A percentile compares a stretch with the other conserved stretches of the same genome.
Evolutionary conservation across 2,113 vertebrate genomes (phyloP).

Genomic region (Nicator chloris): DNA sequence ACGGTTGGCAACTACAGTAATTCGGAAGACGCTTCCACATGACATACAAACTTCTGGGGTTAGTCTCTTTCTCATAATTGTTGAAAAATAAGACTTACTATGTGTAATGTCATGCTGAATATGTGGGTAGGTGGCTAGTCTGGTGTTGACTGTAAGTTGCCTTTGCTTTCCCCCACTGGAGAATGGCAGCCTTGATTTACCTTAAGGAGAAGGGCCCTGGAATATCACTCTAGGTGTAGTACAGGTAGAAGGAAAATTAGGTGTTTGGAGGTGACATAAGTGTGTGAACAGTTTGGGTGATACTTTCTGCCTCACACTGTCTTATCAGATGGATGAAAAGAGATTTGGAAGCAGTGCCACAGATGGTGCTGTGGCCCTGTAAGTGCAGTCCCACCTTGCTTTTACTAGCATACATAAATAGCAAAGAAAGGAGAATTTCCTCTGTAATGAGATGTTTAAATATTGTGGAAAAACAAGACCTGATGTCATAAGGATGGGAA

Average conservation of each 20-base stretch:
- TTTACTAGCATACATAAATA: not conserved
- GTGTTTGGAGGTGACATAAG: not conserved
- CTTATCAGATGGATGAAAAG: not conserved
- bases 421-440: not conserved
- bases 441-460: not conserved
- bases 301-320: not conserved
- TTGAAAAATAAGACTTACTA: not conserved
- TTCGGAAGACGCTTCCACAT: slow-evolving; percentile 70
- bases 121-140: not conserved
- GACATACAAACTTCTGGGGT: slow-evolving; percentile 64
- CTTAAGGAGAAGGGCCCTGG: not conserved
- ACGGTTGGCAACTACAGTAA: slow-evolving; percentile 69
- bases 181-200: not conserved
- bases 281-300: not conserved
- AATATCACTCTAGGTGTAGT: not conserved
- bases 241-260: not conserved
- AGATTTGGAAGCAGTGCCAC: not conserved
- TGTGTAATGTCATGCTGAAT: not conserved
- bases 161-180: not conserved
- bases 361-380: not conserved
- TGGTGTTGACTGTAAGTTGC: not conserved
- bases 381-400: not conserved
- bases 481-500: not conserved
- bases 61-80: slow-evolving; percentile 61
- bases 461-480: not conserved